Conservation (phyloP, 2,797 vertebrate genomes). For the Oophaga sylvatica region DNA sequence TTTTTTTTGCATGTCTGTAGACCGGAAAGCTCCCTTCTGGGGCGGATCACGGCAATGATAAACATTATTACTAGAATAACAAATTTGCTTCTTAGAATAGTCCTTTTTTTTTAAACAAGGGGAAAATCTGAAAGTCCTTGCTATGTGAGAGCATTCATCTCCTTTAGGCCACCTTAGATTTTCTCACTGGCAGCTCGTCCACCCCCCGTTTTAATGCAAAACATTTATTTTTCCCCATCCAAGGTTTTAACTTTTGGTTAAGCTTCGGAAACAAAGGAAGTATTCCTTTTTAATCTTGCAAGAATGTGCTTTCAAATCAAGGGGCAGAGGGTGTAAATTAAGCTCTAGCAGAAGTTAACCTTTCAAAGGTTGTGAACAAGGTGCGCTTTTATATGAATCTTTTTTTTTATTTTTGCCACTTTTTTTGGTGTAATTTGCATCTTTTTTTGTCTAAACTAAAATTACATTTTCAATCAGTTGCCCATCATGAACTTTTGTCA, state of each 20-base stretch:
- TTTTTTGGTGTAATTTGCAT: too few relatives aligned
- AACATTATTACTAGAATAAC: slow-evolving; percentile 11
- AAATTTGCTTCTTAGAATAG: slow-evolving; percentile 9
- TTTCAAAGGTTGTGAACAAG: not conserved
- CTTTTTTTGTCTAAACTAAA: too few relatives aligned
- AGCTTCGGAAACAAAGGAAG: slow-evolving; percentile 44
- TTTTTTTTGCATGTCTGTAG: slow-evolving; percentile 23
- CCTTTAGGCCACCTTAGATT: slow-evolving; percentile 1
- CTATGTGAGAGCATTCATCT: not conserved
- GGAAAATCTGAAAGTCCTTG: not conserved
- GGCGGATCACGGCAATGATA: not conserved
- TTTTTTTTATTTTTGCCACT: too few relatives aligned
- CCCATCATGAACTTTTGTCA: too few relatives aligned
- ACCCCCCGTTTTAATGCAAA: not conserved
- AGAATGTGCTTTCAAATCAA: slow-evolving; percentile 7
- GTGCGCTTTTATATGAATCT: not conserved
- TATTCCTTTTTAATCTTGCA: slow-evolving; percentile 35
- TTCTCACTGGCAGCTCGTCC: not conserved
- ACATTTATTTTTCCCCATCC: slow-evolving; percentile 4
- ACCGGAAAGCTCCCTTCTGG: slow-evolving; percentile 32
- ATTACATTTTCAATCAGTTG: too few relatives aligned
- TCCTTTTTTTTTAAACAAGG: not conserved
- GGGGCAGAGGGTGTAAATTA: not conserved
- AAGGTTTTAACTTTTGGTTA: slow-evolving; percentile 41
- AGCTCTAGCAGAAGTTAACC: not conserved